Evolutionary conservation across 2,797 vertebrate species (phyloP), one percentile per base, ranked within the genome.

Genomic region (Leuciscus waleckii): DNA sequence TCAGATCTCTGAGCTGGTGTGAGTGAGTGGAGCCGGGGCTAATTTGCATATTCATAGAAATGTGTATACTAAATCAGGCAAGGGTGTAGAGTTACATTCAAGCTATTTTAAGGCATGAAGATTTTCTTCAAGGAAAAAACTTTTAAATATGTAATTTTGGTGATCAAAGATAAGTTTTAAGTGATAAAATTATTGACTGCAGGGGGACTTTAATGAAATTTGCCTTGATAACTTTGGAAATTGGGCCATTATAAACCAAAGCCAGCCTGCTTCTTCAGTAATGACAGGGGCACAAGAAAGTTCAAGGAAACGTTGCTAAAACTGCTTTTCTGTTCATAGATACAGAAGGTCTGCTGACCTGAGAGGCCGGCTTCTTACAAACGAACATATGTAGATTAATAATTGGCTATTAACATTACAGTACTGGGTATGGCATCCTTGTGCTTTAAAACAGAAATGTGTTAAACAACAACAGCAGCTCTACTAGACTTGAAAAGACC

Each of bases 171-270:
- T 49, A 4, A 49, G 14, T 16, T 49, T 16, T 49, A 49, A 49
- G 49, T 51, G 17, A 51, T 51, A 7, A 7, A 51, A 51, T 51
- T 5, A 51, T 51, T 14, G 14, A 49, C 46, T 46, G 14, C 46
- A 16, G 46, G 13, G 13, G 14, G 46, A 46, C 13, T 14, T 11
- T 13, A 46, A 13, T 46, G 11, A 46, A 46, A 46, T 13, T 46
- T 46, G 23, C 2, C 11, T 63, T 63, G 61, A 29, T 16, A 63
- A 29, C 26, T 63, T 63, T 16, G 26, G 26, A 63, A 63, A 63
- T 1, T 32, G 14, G 61, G 81, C 87, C 86, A 70, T 84, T 79
- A 46, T 70, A 41, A 70, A 76, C 17, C 65, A 68, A n/a, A 84
- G 39, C 14, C 37, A 32, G 46, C 4, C 43, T 68, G 43, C 78